Base-by-base conservation (phyloP, 2,113 vertebrate species). In the Triplophysa tibetana region DNA sequence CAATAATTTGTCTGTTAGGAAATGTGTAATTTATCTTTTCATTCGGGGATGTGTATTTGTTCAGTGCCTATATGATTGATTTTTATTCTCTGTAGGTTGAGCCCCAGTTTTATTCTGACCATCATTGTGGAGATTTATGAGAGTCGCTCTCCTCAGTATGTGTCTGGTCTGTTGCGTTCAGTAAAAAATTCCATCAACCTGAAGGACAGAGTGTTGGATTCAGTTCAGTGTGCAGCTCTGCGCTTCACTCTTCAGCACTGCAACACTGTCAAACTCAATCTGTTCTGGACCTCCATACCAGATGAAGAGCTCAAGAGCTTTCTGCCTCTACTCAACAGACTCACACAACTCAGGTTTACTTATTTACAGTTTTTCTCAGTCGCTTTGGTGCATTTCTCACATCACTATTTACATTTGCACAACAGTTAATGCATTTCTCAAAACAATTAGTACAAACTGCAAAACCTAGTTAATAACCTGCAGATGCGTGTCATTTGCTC, bases 281-380 rank as follows among this genome's bases (percentile, higher is more conserved):
- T 87, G 75, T 26, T 82, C 63, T 85, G 83, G 83, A 78, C 86
- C 65, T 84, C 77, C 84, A 68, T 84, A 77, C 77, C 84, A 73
- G 65, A 68, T 24, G 77, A 8, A 56, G 77, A 54, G 29, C 38
- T 81, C 16, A 17, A 84, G 60, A 82, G n/a, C 45, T 52, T 80
- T 50, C 56, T 85, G 26, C 69, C 74, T 66, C 70, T 82, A 21
- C 41, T 85, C 73, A 65, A 48, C 23, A 79, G 29, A 69, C 67
- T 85, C 67, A 82, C 75, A 43, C 61, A 64, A 8, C 78, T 85
- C 29, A 84, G 67, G 80, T 84, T 48, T 70, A n/a, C 24, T 24
- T 24, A 24, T 24, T 24, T 24, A n/a, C n/a, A n/a, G n/a, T n/a
- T n/a, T n/a, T n/a, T n/a, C n/a, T n/a, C n/a, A n/a, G n/a, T n/a